Percentiles rank a stretch among this genome's conserved stretches.
Evolutionary conservation across 1,140 invertebrate species (phyloP).

Genomic region (Lordiphosa mommai): DNA sequence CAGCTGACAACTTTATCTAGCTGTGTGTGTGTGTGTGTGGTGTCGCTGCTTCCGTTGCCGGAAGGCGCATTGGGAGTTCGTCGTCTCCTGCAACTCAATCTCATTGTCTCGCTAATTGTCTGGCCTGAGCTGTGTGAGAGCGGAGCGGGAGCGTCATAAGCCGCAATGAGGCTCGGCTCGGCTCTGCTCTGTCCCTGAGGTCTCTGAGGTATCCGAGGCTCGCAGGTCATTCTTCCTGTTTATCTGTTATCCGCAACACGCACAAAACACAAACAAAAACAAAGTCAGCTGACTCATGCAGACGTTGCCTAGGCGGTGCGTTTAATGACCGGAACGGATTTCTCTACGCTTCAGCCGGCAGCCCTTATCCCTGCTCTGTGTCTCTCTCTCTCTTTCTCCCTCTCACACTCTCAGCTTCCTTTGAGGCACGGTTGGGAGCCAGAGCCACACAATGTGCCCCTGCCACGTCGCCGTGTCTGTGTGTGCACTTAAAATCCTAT

Average conservation of each 20-base stretch:
- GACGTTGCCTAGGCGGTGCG: slow-evolving; percentile 48
- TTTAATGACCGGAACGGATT: slow-evolving; percentile 79
- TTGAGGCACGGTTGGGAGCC: slow-evolving; percentile 48
- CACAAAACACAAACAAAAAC: slow-evolving; percentile 70
- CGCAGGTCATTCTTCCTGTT: slow-evolving; percentile 77
- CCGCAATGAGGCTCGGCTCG: slow-evolving; percentile 1
- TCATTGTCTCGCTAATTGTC: slow-evolving; percentile 76
- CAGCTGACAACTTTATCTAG: slow-evolving; percentile 76
- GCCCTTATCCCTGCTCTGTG: slow-evolving; percentile 48
- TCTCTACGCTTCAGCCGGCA: slow-evolving; percentile 49
- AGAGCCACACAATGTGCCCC: slow-evolving; percentile 43
- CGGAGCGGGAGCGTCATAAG: slow-evolving; percentile 27
- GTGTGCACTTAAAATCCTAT: slow-evolving; percentile 78
- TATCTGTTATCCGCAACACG: slow-evolving; percentile 60
- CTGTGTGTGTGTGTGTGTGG: slow-evolving; percentile 33
- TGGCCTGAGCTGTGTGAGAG: slow-evolving; percentile 39
- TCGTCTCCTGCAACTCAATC: slow-evolving; percentile 62
- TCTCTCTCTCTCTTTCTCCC: slow-evolving; percentile 14
- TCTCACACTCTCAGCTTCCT: slow-evolving; percentile 48
- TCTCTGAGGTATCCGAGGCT: slow-evolving; percentile 33
- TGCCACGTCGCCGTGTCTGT: slow-evolving; percentile 32
- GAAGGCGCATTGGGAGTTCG: slow-evolving; percentile 38
- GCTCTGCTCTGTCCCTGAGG: slow-evolving; percentile 8
- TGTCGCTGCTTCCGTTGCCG: slow-evolving; percentile 55
- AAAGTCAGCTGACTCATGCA: slow-evolving; percentile 75